phyloP scores from a whole-genome alignment of 2,113 vertebrate genomes.

The Marcusenius ussheri region DNA sequence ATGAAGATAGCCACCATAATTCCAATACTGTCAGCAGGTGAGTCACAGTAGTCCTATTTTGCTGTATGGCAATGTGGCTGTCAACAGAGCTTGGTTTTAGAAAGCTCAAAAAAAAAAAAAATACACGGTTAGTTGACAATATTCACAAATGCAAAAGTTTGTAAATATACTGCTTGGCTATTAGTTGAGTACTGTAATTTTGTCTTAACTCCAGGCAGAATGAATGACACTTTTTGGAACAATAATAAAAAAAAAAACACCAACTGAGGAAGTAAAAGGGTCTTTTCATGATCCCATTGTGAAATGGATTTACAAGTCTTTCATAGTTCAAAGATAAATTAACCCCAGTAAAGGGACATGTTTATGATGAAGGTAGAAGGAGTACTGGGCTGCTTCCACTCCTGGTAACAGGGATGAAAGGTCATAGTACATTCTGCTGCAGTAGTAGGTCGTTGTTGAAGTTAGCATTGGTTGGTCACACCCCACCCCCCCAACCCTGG shows the following conservation, averaged over 20 bases:
- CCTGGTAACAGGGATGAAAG: background rate
- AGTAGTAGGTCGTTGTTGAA: conserved; percentile 24
- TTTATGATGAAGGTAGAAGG: background rate
- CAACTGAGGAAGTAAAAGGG: background rate
- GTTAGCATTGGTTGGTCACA: conserved; percentile 14
- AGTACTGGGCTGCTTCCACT: background rate
- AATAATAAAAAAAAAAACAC: conserved; percentile 20
- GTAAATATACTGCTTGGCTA: conserved; percentile 12
- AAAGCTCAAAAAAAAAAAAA: conserved; percentile 7
- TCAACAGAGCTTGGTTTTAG: background rate
- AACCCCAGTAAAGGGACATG: background rate
- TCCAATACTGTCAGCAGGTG: conserved; percentile 11
- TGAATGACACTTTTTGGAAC: conserved; percentile 11
- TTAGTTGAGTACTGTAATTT: conserved; percentile 12
- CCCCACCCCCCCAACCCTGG: background rate
- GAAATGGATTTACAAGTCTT: conserved; percentile 8
- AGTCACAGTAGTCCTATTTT: conserved; percentile 11
- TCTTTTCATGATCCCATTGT: background rate
- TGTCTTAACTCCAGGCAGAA: conserved; percentile 22
- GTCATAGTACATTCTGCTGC: conserved; percentile 22
- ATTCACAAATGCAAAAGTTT: conserved; percentile 28
- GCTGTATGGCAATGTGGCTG: background rate
- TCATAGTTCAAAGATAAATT: conserved; percentile 2
- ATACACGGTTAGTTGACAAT: conserved; percentile 16
- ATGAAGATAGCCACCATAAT: conserved; percentile 1